Evolutionary conservation across 2,888 invertebrate species (phyloP).

Genomic region (Drosophila atroscutellata): DNA sequence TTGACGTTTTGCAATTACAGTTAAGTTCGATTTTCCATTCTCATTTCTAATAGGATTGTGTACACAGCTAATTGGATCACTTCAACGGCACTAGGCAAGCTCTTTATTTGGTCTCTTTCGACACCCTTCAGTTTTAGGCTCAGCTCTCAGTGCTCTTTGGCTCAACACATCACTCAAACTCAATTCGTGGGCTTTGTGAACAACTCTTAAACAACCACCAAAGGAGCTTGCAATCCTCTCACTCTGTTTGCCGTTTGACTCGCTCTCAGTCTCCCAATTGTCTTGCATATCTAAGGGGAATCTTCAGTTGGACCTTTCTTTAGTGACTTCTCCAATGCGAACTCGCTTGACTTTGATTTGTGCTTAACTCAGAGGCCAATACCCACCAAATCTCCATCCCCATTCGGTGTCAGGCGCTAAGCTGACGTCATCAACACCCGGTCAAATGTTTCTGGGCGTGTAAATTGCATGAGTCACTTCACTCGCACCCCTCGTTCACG

Average conservation of each 20-base stretch:
- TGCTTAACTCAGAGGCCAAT: conserved; percentile 43
- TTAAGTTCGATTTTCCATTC: conserved; percentile 4
- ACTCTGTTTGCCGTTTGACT: conserved; percentile 1
- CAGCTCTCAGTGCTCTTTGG: conserved; percentile 51
- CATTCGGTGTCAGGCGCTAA: conserved; percentile 27
- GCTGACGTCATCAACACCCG: conserved; percentile 73
- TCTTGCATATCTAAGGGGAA: conserved; percentile 34
- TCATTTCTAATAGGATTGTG: conserved; percentile 44
- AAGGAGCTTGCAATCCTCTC: conserved; percentile 3
- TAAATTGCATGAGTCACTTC: conserved; percentile 70
- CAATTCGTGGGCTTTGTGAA: conserved; percentile 28
- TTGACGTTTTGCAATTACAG: conserved; percentile 38
- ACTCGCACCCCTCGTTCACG: conserved; percentile 41
- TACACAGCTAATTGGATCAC: conserved; percentile 63
- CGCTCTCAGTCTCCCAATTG: conserved; percentile 9
- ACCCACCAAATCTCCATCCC: conserved; percentile 1
- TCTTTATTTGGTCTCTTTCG: conserved; percentile 25
- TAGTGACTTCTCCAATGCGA: conserved; percentile 60
- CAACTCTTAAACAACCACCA: conserved; percentile 38
- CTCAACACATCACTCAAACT: conserved; percentile 62
- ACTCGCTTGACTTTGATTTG: conserved; percentile 72
- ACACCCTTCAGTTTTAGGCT: conserved; percentile 33
- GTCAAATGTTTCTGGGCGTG: conserved; percentile 34
- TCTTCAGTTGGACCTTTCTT: conserved; percentile 5
- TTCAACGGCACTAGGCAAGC: conserved; percentile 36